A percentile compares a stretch with the other conserved stretches of the same genome.
Evolutionary conservation across 1,140 invertebrate genomes (phyloP).

Genomic region (Ectropis grisescens): DNA sequence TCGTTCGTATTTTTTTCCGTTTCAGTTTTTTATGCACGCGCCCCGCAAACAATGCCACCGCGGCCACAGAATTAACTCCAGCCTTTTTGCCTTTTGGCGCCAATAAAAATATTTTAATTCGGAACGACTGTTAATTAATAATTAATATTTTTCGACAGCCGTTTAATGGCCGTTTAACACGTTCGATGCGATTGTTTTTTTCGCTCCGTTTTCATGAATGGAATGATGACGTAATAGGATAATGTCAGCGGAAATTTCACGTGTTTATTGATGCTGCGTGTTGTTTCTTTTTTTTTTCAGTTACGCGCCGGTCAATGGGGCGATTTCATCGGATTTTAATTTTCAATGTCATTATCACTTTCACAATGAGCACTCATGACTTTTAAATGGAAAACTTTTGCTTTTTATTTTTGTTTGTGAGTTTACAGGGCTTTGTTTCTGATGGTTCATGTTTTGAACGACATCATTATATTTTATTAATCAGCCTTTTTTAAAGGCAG

Average conservation of each 20-base stretch:
- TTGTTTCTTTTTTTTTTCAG: conserved; percentile 60
- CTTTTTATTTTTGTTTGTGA: too few species aligned
- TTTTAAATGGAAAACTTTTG: not conserved
- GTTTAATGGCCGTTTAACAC: conserved; percentile 61
- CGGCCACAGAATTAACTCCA: conserved; percentile 61
- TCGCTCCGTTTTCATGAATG: conserved; percentile 63
- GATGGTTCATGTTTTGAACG: too few species aligned
- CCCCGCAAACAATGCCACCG: conserved; percentile 65
- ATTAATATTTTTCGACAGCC: conserved; percentile 63
- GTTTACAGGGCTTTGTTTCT: too few species aligned
- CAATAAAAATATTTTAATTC: conserved; percentile 70
- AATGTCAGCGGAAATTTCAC: conserved; percentile 66
- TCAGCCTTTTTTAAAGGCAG: too few species aligned
- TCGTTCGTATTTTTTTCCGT: conserved; percentile 52
- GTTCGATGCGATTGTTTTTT: conserved; percentile 63
- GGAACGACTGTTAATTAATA: conserved; percentile 59
- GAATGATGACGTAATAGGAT: conserved; percentile 68
- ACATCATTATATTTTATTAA: too few species aligned
- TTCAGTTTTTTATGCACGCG: conserved; percentile 53
- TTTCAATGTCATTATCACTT: conserved; percentile 69
- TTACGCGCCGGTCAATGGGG: conserved; percentile 57
- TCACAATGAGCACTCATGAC: conserved; percentile 44
- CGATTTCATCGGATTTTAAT: conserved; percentile 62
- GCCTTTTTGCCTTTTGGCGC: conserved; percentile 60
- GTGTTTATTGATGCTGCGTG: conserved; percentile 63